Percentiles rank a stretch among this genome's conserved stretches.
These are phyloP conservation scores for Xestoiulus laeticollis DNA, from an alignment of 2,888 invertebrate species.

Conservation along the genomic window DNA sequence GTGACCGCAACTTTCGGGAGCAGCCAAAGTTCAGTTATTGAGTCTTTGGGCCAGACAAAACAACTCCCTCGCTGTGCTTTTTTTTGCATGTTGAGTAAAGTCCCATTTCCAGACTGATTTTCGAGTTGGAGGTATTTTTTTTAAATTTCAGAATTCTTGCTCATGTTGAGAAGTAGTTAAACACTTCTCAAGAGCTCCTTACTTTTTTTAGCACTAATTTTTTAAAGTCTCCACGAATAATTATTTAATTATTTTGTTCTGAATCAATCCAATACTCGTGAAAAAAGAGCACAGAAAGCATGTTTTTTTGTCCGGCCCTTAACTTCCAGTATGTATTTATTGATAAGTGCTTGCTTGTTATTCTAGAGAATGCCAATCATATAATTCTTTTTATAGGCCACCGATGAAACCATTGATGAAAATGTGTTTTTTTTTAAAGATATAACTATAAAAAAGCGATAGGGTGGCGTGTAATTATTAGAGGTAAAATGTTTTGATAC, in stretches of 20 bases:
- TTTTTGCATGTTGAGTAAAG: background rate
- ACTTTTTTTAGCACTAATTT: too few species aligned
- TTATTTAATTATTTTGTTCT: too few species aligned
- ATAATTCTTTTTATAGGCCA: background rate
- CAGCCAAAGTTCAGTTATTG: background rate
- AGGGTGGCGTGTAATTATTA: slow-evolving; percentile 2
- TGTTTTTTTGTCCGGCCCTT: background rate
- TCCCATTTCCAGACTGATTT: background rate
- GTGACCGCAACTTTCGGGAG: background rate
- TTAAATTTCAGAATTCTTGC: too few species aligned
- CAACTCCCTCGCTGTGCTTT: background rate
- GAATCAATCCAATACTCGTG: background rate
- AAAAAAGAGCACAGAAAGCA: background rate
- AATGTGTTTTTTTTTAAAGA: background rate
- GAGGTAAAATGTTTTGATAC: slow-evolving; percentile 21
- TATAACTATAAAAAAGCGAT: background rate
- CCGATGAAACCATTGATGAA: background rate
- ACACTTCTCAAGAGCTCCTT: too few species aligned
- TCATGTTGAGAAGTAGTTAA: too few species aligned
- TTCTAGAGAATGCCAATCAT: slow-evolving; percentile 34
- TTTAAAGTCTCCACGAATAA: too few species aligned
- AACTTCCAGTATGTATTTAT: background rate
- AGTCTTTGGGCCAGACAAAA: background rate
- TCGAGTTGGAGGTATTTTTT: background rate
- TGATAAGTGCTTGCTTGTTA: background rate